phyloP scores from a whole-genome alignment of 2,888 invertebrate species.

The Metacarcinus magister region DNA sequence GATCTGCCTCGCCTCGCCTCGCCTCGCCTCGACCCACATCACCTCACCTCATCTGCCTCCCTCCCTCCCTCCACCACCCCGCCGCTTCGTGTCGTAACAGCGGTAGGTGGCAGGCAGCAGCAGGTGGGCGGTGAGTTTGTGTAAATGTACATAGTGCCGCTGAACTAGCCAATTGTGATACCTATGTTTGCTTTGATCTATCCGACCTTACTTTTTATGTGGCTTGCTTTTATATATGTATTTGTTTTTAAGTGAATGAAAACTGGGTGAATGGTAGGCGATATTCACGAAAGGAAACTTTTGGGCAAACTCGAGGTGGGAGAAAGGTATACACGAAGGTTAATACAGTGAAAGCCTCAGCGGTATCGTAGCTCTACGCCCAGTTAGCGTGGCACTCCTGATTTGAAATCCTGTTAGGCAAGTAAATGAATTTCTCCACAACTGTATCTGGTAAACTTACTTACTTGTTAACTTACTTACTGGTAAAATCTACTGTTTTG shows the following conservation, averaged over 20 bases:
- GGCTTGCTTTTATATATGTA: background rate
- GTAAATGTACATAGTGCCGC: background rate
- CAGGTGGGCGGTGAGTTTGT: background rate
- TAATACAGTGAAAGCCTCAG: background rate
- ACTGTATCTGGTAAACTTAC: background rate
- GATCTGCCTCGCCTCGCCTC: background rate
- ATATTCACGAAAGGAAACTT: background rate
- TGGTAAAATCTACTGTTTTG: background rate
- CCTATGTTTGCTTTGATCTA: background rate
- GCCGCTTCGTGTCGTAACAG: background rate
- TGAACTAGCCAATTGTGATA: background rate
- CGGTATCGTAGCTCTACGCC: conserved; percentile 2
- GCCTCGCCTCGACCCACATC: background rate
- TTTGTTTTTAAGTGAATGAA: background rate
- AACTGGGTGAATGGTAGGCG: background rate
- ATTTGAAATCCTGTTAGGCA: background rate
- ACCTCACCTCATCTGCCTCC: no score
- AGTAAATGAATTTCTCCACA: background rate
- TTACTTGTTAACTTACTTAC: background rate
- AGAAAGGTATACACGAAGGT: background rate
- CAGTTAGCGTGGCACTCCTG: background rate
- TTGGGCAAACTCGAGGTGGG: background rate
- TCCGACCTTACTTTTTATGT: background rate
- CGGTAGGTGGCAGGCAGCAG: background rate
- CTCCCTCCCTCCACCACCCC: background rate